A percentile compares a stretch with the other conserved stretches of the same genome.
Conservation (phyloP, 2,797 vertebrate species). For the Halcyon smyrnensis region DNA sequence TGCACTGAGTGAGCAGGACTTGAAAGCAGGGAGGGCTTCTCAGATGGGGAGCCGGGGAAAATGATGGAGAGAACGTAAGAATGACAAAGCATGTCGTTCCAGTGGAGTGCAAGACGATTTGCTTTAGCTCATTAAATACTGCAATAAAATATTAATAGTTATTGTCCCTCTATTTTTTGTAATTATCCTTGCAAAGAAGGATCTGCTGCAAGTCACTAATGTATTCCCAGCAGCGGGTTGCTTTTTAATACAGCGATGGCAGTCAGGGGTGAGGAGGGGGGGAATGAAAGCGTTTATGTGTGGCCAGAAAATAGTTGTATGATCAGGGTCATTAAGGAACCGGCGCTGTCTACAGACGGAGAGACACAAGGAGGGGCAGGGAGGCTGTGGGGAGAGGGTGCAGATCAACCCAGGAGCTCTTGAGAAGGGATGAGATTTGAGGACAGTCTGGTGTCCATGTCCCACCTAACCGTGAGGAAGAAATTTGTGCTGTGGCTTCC, state of each 20-base stretch:
- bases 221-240: conserved; percentile 78
- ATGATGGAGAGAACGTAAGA: conserved; percentile 66
- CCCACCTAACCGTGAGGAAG: not conserved
- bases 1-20: conserved; percentile 14
- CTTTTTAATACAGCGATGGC: conserved; percentile 73
- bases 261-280: conserved; percentile 28
- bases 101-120: conserved; percentile 74
- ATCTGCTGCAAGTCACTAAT: conserved; percentile 78
- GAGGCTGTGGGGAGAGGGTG: not conserved
- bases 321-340: conserved; percentile 64
- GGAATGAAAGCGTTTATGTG: conserved; percentile 56
- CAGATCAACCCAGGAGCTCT: not conserved
- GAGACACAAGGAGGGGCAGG: not conserved
- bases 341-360: not conserved
- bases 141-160: conserved; percentile 83
- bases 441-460: not conserved
- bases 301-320: conserved; percentile 69
- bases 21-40: conserved; percentile 60
- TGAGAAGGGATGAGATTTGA: not conserved
- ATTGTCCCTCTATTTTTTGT: conserved; percentile 82
- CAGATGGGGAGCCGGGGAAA: conserved; percentile 35
- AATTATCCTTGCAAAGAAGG: conserved; percentile 79
- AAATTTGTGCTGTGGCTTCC: not conserved
- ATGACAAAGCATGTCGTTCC: conserved; percentile 75
- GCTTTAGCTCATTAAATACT: conserved; percentile 80